A percentile compares a stretch with the other conserved stretches of the same genome.
These are phyloP conservation scores for Brachionichthys hirsutus DNA, from an alignment of 2,113 vertebrate genomes.

Conservation along the genomic window DNA sequence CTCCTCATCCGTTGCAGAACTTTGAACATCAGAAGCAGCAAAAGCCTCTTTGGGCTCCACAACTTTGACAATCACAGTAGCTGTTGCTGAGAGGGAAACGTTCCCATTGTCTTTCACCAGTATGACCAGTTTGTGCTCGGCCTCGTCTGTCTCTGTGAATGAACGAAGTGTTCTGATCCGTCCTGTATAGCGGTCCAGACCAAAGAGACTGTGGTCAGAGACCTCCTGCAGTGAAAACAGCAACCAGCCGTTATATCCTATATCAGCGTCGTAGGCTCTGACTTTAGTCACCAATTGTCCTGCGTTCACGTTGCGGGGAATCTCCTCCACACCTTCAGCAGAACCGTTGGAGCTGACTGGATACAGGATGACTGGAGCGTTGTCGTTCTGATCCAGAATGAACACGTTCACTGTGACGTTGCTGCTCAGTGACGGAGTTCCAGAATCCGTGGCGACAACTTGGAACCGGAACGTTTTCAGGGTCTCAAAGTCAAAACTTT, in stretches of 20 bases:
- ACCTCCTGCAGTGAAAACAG: slow-evolving; percentile 67
- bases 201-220: slow-evolving; percentile 62
- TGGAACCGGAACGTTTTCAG: slow-evolving; percentile 39
- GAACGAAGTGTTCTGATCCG: slow-evolving; percentile 63
- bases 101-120: slow-evolving; percentile 68
- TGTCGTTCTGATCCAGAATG: slow-evolving; percentile 72
- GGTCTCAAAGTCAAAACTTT: slow-evolving; percentile 70
- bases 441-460: slow-evolving; percentile 68
- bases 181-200: slow-evolving; percentile 63
- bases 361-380: slow-evolving; percentile 60
- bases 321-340: slow-evolving; percentile 59
- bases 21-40: slow-evolving; percentile 47
- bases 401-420: slow-evolving; percentile 61
- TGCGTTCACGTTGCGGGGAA: slow-evolving; percentile 63
- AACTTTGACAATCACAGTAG: slow-evolving; percentile 51
- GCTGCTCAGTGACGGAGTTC: slow-evolving; percentile 63
- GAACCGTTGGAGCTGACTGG: slow-evolving; percentile 52
- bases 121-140: slow-evolving; percentile 59
- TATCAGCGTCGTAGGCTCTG: slow-evolving; percentile 69
- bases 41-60: too few species aligned
- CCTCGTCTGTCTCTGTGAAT: slow-evolving; percentile 62
- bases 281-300: slow-evolving; percentile 71
- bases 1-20: slow-evolving; percentile 23
- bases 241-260: slow-evolving; percentile 72
- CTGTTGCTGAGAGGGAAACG: slow-evolving; percentile 60